Evolutionary conservation across 2,888 invertebrate species (phyloP).

Genomic region (Dichetophora obliterata): DNA sequence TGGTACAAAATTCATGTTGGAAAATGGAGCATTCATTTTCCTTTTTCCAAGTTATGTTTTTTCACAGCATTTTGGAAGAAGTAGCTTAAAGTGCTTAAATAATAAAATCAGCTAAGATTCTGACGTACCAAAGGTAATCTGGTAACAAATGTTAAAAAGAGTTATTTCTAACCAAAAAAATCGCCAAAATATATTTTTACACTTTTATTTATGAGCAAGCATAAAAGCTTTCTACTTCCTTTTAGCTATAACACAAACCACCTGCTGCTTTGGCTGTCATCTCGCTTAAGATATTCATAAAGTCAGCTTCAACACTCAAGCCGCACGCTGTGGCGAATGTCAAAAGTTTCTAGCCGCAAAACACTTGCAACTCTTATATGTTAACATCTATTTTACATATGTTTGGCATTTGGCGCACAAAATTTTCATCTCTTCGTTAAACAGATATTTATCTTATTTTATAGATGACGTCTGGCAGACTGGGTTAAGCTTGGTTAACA

Average conservation of each 20-base stretch:
- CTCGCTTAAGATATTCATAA: slow-evolving; percentile 3
- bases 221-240: not conserved
- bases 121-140: too few species aligned
- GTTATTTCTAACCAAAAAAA: not conserved
- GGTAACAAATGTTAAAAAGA: not conserved
- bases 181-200: not conserved
- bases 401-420: not conserved
- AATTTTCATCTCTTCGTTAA: not conserved
- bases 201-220: not conserved
- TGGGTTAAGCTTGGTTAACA: not conserved
- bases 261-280: slow-evolving; percentile 28
- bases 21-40: not conserved
- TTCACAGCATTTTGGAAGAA: too few species aligned
- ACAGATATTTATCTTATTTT: not conserved
- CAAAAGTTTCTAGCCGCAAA: slow-evolving; percentile 22
- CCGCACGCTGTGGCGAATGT: slow-evolving; percentile 34
- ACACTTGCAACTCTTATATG: slow-evolving; percentile 17
- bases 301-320: not conserved
- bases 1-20: not conserved
- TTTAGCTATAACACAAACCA: not conserved
- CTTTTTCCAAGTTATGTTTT: too few species aligned
- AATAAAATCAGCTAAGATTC: not conserved
- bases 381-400: not conserved
- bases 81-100: not conserved
- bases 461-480: slow-evolving; percentile 5